Evolutionary conservation across 2,888 invertebrate genomes (phyloP), one percentile per base, ranked within the genome.

Genomic region (Diplazon laetatorius): DNA sequence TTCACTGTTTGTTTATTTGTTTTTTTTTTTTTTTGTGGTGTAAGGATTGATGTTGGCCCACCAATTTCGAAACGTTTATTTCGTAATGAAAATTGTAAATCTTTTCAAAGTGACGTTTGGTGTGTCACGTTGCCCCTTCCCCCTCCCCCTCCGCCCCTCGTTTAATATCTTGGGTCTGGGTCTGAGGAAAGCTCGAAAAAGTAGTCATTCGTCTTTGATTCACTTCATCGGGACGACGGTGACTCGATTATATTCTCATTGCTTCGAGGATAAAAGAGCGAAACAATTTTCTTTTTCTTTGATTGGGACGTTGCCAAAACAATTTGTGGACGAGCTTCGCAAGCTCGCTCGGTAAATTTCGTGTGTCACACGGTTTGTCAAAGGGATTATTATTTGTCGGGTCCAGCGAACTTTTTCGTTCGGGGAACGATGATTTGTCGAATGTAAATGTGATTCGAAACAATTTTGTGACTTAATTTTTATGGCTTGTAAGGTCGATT

Each of bases 171-270:
- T 55, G 16, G 9, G 16, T 14, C 2, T 9, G 0, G 12, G 8
- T n/a, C n/a, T n/a, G n/a, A n/a, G n/a, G n/a, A 22, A 0, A 22
- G 22, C 60, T 20, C n/a, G 42, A 42, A 20, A 5, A 25, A 9
- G 37, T 2, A 1, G 57, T 8, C 10, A 4, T 22, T 60, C 6
- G 71, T 76, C 76, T 80, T 82, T n/a, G n/a, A 83, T 83, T 82
- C 84, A 68, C 65, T 72, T 73, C 83, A 81, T 84, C 80, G 80
- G 76, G 82, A 78, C 78, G 79, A 84, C 81, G 83, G 85, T n/a
- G 84, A 86, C 86, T 87, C 86, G 86, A 87, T 87, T 87, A 87
- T 87, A 83, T 85, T 86, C 84, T 85, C 87, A 85, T 87, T 86
- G 82, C 78, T 82, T 66, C 71, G 69, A 82, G 78, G 73, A 78